Evolutionary conservation across 2,113 vertebrate genomes (phyloP).

Genomic region (Pterocles orientalis): DNA sequence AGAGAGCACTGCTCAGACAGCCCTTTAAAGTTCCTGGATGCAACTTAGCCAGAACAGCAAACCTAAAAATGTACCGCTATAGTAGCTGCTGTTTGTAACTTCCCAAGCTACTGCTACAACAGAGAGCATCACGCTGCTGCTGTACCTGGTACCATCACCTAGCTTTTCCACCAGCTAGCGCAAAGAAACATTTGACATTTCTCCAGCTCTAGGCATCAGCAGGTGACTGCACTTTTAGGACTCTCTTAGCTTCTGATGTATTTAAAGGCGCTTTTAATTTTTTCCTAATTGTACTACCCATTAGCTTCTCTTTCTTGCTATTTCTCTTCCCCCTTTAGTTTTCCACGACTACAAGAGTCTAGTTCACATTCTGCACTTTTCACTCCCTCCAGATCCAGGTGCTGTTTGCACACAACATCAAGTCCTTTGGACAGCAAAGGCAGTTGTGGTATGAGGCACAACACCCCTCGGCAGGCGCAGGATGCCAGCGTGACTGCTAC

Average conservation of each 20-base stretch:
- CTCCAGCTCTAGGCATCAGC: neutral
- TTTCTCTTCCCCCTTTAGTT: neutral
- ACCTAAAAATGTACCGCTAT: neutral
- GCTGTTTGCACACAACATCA: neutral
- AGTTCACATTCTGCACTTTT: neutral
- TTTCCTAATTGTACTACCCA: neutral
- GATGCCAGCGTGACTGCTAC: fast-evolving
- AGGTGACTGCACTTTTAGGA: neutral
- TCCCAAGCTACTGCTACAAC: neutral
- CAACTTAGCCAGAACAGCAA: neutral
- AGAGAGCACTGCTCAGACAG: neutral
- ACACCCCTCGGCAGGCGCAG: fast-evolving
- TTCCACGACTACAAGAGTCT: neutral
- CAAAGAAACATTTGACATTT: neutral
- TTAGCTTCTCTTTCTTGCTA: neutral
- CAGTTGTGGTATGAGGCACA: neutral
- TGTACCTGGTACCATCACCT: neutral
- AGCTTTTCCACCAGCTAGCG: neutral
- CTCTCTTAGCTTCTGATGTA: neutral
- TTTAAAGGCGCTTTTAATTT: neutral
- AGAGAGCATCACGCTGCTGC: neutral
- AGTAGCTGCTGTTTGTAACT: neutral
- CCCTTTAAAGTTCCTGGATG: neutral
- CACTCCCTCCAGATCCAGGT: neutral
- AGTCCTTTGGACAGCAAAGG: neutral